A percentile compares a stretch with the other conserved stretches of the same genome.
Evolutionary conservation across 2,113 vertebrate genomes (phyloP).

Genomic region (Scatophagus argus): DNA sequence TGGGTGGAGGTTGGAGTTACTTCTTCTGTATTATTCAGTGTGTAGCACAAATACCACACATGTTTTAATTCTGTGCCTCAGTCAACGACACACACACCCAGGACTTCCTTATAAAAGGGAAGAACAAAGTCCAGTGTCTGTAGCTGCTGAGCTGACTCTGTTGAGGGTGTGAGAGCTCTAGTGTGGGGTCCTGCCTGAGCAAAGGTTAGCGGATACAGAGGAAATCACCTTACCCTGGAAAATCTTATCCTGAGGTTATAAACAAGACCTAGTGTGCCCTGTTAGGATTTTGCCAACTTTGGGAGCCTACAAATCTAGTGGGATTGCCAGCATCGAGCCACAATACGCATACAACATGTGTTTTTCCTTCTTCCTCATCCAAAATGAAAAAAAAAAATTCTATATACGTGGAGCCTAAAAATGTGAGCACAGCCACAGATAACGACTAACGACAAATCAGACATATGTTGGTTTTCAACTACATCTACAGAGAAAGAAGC

Average conservation of each 20-base stretch:
- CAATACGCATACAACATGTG: background rate
- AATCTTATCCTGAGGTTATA: background rate
- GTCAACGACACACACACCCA: constrained; percentile 1
- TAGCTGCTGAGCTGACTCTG: constrained; percentile 4
- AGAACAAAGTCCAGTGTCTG: constrained; percentile 70
- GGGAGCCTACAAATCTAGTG: background rate
- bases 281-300: constrained; percentile 5
- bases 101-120: constrained; percentile 61
- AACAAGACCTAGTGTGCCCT: background rate
- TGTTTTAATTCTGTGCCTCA: constrained; percentile 1
- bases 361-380: background rate
- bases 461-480: background rate
- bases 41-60: constrained; percentile 15
- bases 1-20: background rate
- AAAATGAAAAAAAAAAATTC: background rate
- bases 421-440: background rate
- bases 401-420: too few relatives aligned
- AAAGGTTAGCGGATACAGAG: constrained; percentile 59
- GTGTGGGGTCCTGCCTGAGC: constrained; percentile 20
- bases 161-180: constrained; percentile 48
- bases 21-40: background rate
- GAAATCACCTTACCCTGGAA: background rate
- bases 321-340: background rate
- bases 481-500: background rate
- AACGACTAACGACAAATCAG: background rate